Percentiles rank a stretch among this genome's conserved stretches.
These are phyloP conservation scores for Lobophora halterata DNA, from an alignment of 2,888 invertebrate genomes.

Conservation along the genomic window DNA sequence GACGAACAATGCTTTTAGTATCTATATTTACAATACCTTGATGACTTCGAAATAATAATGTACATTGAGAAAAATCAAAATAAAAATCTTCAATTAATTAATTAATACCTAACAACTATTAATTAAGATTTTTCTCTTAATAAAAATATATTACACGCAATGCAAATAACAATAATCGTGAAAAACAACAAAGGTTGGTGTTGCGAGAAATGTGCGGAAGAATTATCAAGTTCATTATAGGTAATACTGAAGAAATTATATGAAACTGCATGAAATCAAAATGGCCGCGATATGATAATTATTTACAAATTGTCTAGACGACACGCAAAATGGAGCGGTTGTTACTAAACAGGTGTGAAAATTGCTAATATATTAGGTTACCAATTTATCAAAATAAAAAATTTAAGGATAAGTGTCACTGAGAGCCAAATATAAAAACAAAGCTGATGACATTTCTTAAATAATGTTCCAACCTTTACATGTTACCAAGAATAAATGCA, in stretches of 20 bases:
- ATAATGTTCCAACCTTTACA: no score
- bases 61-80: slow-evolving; percentile 79
- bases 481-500: slow-evolving; percentile 18
- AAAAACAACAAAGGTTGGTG: slow-evolving; percentile 65
- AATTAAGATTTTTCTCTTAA: slow-evolving; percentile 79
- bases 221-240: slow-evolving; percentile 34
- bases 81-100: slow-evolving; percentile 79
- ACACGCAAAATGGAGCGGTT: slow-evolving; percentile 47
- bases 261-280: slow-evolving; percentile 28
- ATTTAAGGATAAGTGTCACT: slow-evolving; percentile 7
- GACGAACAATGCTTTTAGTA: slow-evolving; percentile 60
- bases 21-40: slow-evolving; percentile 77
- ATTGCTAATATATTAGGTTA: slow-evolving; percentile 1
- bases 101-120: slow-evolving; percentile 78
- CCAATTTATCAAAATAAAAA: slow-evolving; percentile 2
- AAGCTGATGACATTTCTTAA: no score
- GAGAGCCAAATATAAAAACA: background rate
- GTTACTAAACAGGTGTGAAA: slow-evolving; percentile 15
- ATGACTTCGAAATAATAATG: slow-evolving; percentile 77
- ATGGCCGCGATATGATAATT: slow-evolving; percentile 48
- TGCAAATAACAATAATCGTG: slow-evolving; percentile 68
- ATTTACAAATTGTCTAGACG: slow-evolving; percentile 69
- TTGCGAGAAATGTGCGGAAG: slow-evolving; percentile 44
- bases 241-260: slow-evolving; percentile 64
- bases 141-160: slow-evolving; percentile 78